A percentile compares a stretch with the other conserved stretches of the same genome.
Evolutionary conservation across 2,797 vertebrate genomes (phyloP).

Genomic region (Trichosurus vulpecula): DNA sequence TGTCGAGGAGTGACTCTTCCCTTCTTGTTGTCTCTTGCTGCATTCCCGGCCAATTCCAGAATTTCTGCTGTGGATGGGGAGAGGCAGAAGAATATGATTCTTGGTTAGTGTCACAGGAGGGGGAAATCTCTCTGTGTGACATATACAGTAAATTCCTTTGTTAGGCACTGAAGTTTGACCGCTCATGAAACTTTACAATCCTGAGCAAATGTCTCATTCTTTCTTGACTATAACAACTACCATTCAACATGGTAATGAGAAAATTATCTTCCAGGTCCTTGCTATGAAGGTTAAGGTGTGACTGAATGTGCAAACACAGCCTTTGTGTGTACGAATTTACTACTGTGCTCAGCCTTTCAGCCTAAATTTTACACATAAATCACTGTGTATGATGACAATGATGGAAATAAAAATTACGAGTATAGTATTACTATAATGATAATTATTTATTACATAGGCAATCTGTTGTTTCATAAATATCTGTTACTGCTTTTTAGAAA

Average conservation of each 20-base stretch:
- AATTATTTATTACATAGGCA: not conserved
- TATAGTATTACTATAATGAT: not conserved
- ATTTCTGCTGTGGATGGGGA: slow-evolving; percentile 91
- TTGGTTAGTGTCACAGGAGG: not conserved
- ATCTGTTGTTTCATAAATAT: not conserved
- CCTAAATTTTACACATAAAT: not conserved
- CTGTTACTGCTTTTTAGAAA: not conserved
- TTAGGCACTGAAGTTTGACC: not conserved
- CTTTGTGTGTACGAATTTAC: not conserved
- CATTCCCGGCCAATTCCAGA: slow-evolving; percentile 97
- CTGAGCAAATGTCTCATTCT: not conserved
- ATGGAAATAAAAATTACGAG: not conserved
- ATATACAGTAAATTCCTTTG: too few relatives aligned
- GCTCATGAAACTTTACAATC: not conserved
- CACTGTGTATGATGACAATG: not conserved
- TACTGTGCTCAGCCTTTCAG: not conserved
- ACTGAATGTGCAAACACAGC: not conserved
- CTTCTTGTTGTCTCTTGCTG: slow-evolving; percentile 99
- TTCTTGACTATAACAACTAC: not conserved
- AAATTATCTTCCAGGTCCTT: not conserved
- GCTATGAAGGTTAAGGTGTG: not conserved
- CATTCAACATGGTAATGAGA: not conserved
- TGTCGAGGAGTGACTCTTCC: slow-evolving; percentile 96
- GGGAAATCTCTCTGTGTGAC: accelerated
- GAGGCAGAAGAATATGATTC: slow-evolving; percentile 28